Evolutionary conservation across 2,113 vertebrate genomes (phyloP), one percentile per base, ranked within the genome.

Genomic region (Raja brachyura): DNA sequence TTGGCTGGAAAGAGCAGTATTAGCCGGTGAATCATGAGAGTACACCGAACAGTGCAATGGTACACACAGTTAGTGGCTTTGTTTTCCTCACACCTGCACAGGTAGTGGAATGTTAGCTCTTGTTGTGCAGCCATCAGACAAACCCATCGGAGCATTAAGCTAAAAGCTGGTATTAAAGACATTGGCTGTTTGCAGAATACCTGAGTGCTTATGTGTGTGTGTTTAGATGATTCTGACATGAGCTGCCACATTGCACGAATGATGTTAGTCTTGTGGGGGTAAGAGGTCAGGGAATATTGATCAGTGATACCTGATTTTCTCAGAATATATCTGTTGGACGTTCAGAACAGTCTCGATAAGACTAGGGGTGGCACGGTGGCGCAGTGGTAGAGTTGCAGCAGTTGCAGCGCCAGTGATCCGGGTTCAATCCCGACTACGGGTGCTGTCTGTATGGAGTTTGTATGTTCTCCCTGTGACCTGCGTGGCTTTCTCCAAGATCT

Each of bases 21-120:
- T n/a, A 85, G 22, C 28, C 59, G 11, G 10, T 61, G 54, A 85
- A 5, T 85, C 79, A 83, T 56, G 75, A 13, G 31, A 33, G 14
- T 33, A 16, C 10, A 13, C 75, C 9, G 9, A 18, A 61, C 22
- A 20, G 10, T 61, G 28, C 61, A 61, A 61, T 61, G 56, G 54
- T 28, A 85, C 54, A 85, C 81, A 85, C 81, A 85, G 59, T 61
- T 85, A 85, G 25, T n/a, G 28, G 81, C 81, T 61, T 85, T 85
- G 81, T 85, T 85, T 61, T 28, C 56, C 59, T 85, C 81, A 85
- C 56, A 85, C 54, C 81, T 61, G 78, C 78, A 81, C 48, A 25
- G 78, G 39, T 22, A 10, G 5, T 81, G 81, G 81, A 85, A 85
- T 85, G 54, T n/a, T 28, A 28, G 25, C 54, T 85, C 81, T 61